Conservation (phyloP, 2,888 invertebrate genomes). For the Amorpha juglandis region DNA sequence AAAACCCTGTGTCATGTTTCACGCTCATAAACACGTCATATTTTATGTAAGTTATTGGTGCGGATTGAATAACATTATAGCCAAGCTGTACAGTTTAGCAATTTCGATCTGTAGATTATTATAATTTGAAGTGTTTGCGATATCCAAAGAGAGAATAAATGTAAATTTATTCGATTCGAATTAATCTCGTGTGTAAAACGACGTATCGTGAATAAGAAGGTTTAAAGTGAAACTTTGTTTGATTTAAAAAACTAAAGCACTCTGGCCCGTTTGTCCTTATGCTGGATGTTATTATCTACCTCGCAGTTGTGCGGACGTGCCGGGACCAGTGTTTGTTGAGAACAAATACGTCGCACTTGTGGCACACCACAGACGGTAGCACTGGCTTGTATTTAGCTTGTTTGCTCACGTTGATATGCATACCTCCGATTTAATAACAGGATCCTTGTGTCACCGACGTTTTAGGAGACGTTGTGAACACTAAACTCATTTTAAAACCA, state of each 20-base stretch:
- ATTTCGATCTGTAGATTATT: slow-evolving; percentile 41
- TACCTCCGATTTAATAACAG: slow-evolving; percentile 64
- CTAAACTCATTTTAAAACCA: background rate
- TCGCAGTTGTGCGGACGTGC: slow-evolving; percentile 59
- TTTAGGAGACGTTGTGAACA: slow-evolving; percentile 22
- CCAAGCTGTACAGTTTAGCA: slow-evolving; percentile 44
- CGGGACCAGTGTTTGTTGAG: slow-evolving; percentile 69
- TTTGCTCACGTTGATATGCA: slow-evolving; percentile 75
- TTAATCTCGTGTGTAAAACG: slow-evolving; percentile 29
- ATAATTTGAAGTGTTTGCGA: slow-evolving; percentile 32
- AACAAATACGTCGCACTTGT: slow-evolving; percentile 75
- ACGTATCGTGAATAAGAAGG: slow-evolving; percentile 12
- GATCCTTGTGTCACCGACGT: slow-evolving; percentile 17
- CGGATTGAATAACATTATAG: slow-evolving; percentile 35
- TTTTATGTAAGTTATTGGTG: slow-evolving; percentile 37
- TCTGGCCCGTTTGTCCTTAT: slow-evolving; percentile 53
- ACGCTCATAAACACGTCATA: slow-evolving; percentile 37
- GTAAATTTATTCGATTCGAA: slow-evolving; percentile 13
- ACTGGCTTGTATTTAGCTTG: slow-evolving; percentile 51
- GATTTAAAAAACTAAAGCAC: slow-evolving; percentile 40
- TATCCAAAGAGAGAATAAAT: slow-evolving; percentile 18
- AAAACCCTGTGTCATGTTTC: slow-evolving; percentile 50
- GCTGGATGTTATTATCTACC: slow-evolving; percentile 61
- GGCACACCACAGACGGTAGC: slow-evolving; percentile 61
- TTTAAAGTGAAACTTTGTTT: slow-evolving; percentile 30